phyloP scores from a whole-genome alignment of 2,113 vertebrate species.

The Carettochelys insculpta region DNA sequence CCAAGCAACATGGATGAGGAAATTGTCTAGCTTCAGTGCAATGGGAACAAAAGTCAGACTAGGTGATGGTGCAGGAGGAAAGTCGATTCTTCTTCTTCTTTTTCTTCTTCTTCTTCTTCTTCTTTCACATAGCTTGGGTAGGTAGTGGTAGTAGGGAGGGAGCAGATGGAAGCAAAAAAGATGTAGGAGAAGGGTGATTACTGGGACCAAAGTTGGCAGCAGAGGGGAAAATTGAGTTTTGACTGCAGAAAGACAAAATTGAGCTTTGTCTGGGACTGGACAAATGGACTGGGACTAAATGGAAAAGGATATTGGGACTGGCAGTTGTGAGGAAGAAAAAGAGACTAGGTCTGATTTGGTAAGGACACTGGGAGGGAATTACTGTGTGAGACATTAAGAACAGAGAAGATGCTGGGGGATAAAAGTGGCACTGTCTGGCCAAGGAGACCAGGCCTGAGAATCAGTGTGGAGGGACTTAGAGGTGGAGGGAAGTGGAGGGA shows the following conservation, averaged over 20 bases:
- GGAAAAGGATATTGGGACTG: background rate
- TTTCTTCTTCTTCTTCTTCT: too few species aligned
- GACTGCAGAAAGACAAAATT: too few species aligned
- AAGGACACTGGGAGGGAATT: background rate
- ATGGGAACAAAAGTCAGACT: too few species aligned
- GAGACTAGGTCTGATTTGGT: background rate
- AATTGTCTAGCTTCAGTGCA: background rate
- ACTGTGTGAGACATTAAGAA: background rate
- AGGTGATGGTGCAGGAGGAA: too few species aligned
- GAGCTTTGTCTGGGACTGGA: too few species aligned
- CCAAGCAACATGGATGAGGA: background rate
- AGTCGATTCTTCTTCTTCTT: too few species aligned
- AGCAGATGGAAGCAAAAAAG: background rate
- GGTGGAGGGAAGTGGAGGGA: too few species aligned
- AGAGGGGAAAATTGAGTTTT: background rate
- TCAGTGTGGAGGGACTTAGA: too few species aligned
- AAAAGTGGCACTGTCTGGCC: background rate
- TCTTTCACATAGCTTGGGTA: too few species aligned
- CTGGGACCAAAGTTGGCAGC: background rate
- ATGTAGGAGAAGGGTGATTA: background rate
- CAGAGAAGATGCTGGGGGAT: background rate
- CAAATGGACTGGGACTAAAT: too few species aligned
- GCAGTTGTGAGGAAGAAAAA: background rate
- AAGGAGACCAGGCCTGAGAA: too few species aligned
- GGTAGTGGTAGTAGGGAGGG: too few species aligned